These are phyloP conservation scores for Scytalopus superciliaris DNA, from an alignment of 2,113 vertebrate species.

Conservation along the genomic window DNA sequence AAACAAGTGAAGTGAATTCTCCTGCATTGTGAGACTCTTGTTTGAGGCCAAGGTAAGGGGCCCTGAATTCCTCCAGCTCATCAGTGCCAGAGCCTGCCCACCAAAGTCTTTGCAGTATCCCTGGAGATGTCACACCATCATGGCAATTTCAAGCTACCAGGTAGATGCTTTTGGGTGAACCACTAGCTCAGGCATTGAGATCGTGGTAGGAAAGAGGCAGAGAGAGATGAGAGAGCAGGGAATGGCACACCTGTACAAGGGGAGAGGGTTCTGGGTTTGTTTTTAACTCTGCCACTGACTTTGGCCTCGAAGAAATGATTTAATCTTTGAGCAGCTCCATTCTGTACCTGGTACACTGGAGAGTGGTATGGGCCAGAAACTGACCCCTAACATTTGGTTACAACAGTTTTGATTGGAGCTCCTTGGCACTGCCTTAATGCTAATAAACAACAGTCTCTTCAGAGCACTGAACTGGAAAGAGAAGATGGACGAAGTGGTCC, in stretches of 20 bases:
- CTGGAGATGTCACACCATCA: fast-evolving
- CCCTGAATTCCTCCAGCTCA: not conserved
- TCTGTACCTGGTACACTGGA: too few species aligned
- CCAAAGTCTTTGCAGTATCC: not conserved
- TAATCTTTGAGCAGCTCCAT: not conserved
- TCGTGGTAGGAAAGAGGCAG: fast-evolving
- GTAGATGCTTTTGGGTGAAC: not conserved
- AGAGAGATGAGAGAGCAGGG: not conserved
- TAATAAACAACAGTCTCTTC: not conserved
- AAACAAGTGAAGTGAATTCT: slow-evolving; percentile 12
- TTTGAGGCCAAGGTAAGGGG: not conserved
- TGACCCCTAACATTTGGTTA: not conserved
- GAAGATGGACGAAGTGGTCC: not conserved
- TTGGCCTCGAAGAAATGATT: not conserved
- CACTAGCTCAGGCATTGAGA: fast-evolving
- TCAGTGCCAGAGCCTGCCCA: not conserved
- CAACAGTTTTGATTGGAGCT: not conserved
- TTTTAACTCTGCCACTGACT: not conserved
- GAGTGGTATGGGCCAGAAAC: not conserved
- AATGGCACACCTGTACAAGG: fast-evolving
- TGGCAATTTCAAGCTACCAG: not conserved
- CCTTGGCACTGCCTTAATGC: not conserved
- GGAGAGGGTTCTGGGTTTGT: not conserved
- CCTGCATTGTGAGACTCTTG: not conserved
- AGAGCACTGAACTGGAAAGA: not conserved